Conservation (phyloP, 2,113 vertebrate species). For the Bombycilla garrulus region DNA sequence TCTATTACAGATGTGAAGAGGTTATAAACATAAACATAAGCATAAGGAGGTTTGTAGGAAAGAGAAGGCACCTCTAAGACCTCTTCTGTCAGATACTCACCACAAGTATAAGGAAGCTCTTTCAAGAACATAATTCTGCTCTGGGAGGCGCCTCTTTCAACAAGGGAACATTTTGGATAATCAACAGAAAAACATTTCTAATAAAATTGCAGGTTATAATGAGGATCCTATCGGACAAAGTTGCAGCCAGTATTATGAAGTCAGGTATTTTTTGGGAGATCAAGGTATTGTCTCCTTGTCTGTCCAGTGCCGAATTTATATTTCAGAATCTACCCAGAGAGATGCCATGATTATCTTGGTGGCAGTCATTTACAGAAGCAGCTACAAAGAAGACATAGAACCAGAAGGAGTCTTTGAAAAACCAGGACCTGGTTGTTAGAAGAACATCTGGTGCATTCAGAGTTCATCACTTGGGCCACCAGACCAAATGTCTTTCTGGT, state of each 20-base stretch:
- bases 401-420: background rate
- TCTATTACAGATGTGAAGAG: background rate
- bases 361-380: background rate
- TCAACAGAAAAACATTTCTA: background rate
- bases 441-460: background rate
- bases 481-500: rapidly evolving
- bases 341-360: background rate
- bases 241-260: background rate
- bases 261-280: background rate
- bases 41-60: background rate
- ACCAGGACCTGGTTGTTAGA: background rate
- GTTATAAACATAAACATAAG: background rate
- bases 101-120: background rate
- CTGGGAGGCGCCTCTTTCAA: background rate
- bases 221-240: background rate
- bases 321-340: background rate
- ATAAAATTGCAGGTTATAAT: background rate
- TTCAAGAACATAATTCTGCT: background rate
- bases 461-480: background rate
- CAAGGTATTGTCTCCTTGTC: background rate
- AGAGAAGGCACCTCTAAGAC: background rate
- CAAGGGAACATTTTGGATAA: background rate
- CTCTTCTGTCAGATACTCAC: background rate
- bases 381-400: background rate
- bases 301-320: background rate